Evolutionary conservation across 92 coral and sea anemone genomes (phyloP).

Genomic region (Desmophyllum pertusum): DNA sequence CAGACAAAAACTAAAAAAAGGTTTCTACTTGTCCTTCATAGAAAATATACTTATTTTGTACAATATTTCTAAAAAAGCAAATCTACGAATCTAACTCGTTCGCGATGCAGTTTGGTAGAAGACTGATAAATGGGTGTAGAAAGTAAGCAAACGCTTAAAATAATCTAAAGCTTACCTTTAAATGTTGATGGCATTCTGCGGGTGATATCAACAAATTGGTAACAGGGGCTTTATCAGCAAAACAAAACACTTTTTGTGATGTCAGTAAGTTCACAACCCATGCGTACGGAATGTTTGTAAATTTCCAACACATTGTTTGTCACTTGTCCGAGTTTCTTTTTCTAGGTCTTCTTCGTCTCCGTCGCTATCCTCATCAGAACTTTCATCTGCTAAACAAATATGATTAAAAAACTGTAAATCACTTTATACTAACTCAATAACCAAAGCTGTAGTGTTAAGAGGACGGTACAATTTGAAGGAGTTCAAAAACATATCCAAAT

Average conservation of each 20-base stretch:
- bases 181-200: neutral
- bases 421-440: neutral
- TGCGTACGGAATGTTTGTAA: neutral
- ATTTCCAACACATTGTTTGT: neutral
- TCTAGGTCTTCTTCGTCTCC: neutral
- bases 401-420: neutral
- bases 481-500: too few species aligned
- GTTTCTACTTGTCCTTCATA: too few species aligned
- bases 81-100: neutral
- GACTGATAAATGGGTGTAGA: too few species aligned
- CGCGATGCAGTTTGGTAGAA: neutral
- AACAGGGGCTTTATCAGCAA: neutral
- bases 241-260: neutral
- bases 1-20: too few species aligned
- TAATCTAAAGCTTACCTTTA: constrained; percentile 21
- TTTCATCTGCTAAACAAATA: neutral
- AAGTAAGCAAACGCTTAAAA: too few species aligned
- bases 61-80: neutral
- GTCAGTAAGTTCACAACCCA: constrained; percentile 18
- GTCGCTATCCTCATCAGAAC: neutral
- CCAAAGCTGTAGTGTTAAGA: too few species aligned
- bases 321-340: neutral
- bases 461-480: neutral
- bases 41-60: too few species aligned
- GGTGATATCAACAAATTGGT: constrained; percentile 2